phyloP scores from a whole-genome alignment of 64 coral and sea anemone species.

The Cladopsammia gracilis region DNA sequence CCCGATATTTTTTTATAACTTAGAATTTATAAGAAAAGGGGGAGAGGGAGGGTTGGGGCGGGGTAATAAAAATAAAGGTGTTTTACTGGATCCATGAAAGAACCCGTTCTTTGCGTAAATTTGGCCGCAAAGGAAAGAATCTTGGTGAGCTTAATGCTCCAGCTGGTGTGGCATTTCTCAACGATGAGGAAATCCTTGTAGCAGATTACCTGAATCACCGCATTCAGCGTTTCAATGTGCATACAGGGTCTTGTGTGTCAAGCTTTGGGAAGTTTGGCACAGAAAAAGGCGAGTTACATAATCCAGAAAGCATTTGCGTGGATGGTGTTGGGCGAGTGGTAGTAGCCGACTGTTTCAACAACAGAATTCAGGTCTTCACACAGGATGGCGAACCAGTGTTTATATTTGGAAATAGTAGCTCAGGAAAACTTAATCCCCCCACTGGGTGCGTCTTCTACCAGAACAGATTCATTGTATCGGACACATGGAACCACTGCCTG shows the following conservation, averaged over 20 bases:
- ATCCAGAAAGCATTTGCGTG: constrained; percentile 29
- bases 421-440: not conserved
- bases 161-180: not conserved
- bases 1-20: no score
- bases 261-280: constrained; percentile 36
- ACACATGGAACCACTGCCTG: constrained; percentile 18
- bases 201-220: constrained; percentile 18
- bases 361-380: constrained; percentile 50
- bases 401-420: not conserved
- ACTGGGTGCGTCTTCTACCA: not conserved
- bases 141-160: not conserved
- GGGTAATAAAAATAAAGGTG: no score
- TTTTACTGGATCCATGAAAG: no score
- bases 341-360: constrained; percentile 14
- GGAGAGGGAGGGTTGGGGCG: no score
- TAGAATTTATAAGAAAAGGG: no score
- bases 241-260: not conserved
- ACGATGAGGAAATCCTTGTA: constrained; percentile 9
- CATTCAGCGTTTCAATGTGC: not conserved
- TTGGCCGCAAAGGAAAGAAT: not conserved
- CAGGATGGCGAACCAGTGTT: constrained; percentile 14
- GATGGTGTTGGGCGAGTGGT: not conserved
- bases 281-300: constrained; percentile 25
- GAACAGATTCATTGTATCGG: constrained; percentile 40
- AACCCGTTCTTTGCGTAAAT: no score